A percentile compares a stretch with the other conserved stretches of the same genome.
Conservation (phyloP, 2,797 vertebrate species). For the Aselliscus stoliczkanus region DNA sequence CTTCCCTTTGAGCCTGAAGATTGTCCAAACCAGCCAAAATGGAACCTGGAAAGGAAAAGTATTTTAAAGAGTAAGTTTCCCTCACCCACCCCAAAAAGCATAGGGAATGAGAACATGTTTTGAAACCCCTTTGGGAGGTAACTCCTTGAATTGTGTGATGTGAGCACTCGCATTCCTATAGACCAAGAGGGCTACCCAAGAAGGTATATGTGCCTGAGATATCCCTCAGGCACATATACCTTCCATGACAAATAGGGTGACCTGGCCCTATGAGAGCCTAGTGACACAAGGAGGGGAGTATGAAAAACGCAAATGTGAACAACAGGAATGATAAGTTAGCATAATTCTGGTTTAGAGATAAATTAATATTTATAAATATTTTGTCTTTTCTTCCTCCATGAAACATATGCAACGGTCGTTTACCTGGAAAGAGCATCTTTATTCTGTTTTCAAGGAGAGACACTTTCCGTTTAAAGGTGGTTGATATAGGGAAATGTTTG, state of each 20-base stretch:
- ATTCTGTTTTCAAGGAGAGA: constrained; percentile 51
- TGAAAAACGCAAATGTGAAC: background rate
- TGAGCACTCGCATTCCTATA: background rate
- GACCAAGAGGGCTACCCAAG: background rate
- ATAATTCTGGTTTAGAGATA: constrained; percentile 49
- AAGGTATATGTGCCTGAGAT: too few relatives aligned
- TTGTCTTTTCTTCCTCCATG: constrained; percentile 40
- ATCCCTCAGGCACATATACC: background rate
- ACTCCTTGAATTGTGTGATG: background rate
- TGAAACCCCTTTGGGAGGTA: background rate
- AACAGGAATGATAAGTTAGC: background rate
- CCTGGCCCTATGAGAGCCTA: background rate
- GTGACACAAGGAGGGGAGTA: background rate
- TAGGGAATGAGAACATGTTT: background rate
- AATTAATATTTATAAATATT: constrained; percentile 61
- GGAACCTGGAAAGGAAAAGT: background rate
- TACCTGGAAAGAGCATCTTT: constrained; percentile 36
- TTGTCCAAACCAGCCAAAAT: background rate
- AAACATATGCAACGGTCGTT: constrained; percentile 44
- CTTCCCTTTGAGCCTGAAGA: background rate
- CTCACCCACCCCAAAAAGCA: background rate
- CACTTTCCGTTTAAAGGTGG: constrained; percentile 54
- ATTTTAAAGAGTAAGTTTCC: background rate
- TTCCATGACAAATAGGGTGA: background rate
- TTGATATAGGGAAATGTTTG: constrained; percentile 21